Evolutionary conservation across 2,888 invertebrate species (phyloP).

Genomic region (Erebia palarica): DNA sequence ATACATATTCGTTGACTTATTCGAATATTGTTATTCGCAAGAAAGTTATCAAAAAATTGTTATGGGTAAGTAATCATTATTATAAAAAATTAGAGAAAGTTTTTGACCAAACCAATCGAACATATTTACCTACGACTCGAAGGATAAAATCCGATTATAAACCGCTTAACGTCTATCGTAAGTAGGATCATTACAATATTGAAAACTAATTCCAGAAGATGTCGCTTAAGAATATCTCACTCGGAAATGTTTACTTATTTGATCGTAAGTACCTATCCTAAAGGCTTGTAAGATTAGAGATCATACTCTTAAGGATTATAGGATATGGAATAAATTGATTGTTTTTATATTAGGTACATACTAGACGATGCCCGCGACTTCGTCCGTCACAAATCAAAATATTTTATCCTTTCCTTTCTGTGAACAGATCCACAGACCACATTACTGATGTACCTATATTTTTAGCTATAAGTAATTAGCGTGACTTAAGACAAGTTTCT

Average conservation of each 20-base stretch:
- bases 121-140: constrained; percentile 16
- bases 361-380: too few species aligned
- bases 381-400: too few species aligned
- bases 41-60: too few species aligned
- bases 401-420: too few species aligned
- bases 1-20: too few species aligned
- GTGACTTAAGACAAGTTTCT: background rate
- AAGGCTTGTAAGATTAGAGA: constrained; percentile 4
- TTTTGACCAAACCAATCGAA: background rate
- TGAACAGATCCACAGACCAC: too few species aligned
- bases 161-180: constrained; percentile 60
- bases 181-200: constrained; percentile 50
- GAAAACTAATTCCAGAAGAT: constrained; percentile 28
- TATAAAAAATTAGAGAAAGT: too few species aligned
- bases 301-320: background rate
- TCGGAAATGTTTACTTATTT: constrained; percentile 27
- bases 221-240: constrained; percentile 25
- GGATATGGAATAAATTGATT: background rate
- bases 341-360: too few species aligned
- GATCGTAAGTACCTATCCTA: constrained; percentile 5
- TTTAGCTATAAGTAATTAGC: background rate
- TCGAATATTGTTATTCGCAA: too few species aligned
- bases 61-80: too few species aligned
- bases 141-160: constrained; percentile 40
- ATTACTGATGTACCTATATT: background rate